Percentiles rank a stretch among this genome's conserved stretches.
phyloP scores from a whole-genome alignment of 2,888 invertebrate species.

The Drosophila mercatorum region DNA sequence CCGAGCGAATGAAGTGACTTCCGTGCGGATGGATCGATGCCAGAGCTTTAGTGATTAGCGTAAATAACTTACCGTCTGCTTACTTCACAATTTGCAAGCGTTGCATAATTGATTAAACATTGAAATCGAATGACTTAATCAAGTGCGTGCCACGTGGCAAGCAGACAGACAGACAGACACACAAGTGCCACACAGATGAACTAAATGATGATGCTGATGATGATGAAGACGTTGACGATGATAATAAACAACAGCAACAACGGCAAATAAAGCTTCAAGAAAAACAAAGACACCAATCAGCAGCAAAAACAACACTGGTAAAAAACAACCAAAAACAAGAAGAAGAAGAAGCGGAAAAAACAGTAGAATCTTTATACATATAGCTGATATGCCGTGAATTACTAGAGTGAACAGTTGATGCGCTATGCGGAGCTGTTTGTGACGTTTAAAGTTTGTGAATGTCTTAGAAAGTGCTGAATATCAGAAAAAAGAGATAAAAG shows the following conservation, averaged over 20 bases:
- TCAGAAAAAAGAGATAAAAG: too few species aligned
- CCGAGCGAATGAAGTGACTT: slow-evolving; percentile 34
- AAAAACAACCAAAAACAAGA: slow-evolving; percentile 23
- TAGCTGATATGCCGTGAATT: slow-evolving; percentile 25
- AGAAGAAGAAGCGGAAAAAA: slow-evolving; percentile 24
- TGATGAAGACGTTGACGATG: slow-evolving; percentile 32
- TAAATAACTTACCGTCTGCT: slow-evolving; percentile 34
- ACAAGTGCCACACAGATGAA: slow-evolving; percentile 2
- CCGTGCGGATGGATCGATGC: slow-evolving; percentile 14
- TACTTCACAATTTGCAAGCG: slow-evolving; percentile 62
- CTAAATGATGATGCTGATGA: slow-evolving; percentile 27
- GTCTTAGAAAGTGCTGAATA: too few species aligned
- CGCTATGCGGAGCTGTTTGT: not conserved
- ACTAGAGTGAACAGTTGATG: slow-evolving; percentile 1
- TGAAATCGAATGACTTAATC: slow-evolving; percentile 72
- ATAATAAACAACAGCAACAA: slow-evolving; percentile 27
- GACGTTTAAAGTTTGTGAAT: not conserved
- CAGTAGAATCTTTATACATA: slow-evolving; percentile 54
- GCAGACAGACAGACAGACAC: slow-evolving; percentile 11
- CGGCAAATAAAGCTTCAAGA: slow-evolving; percentile 48
- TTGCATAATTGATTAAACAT: slow-evolving; percentile 76
- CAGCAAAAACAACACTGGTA: slow-evolving; percentile 53
- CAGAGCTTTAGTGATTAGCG: slow-evolving; percentile 56
- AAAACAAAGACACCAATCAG: slow-evolving; percentile 69
- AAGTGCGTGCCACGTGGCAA: slow-evolving; percentile 69